Base-by-base conservation (phyloP, 2,888 invertebrate genomes). In the Agrochola lychnidis region DNA sequence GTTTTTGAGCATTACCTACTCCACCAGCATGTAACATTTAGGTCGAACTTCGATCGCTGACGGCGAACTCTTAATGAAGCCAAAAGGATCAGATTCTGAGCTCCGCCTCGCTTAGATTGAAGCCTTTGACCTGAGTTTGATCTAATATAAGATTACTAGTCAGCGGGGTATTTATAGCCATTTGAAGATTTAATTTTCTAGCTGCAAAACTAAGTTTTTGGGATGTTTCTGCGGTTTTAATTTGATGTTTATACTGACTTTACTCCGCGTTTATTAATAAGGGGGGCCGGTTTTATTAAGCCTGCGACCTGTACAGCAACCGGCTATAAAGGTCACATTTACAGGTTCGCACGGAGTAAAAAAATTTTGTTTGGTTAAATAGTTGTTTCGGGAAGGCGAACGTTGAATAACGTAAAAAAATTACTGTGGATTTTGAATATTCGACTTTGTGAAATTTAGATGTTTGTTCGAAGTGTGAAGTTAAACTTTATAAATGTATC, bases 21-120 rank as follows among this genome's bases (percentile, higher is more conserved):
- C 14, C 22, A 71, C 4, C 9, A 56, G 56, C 22, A 22, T n/a
- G 36, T 53, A 45, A 45, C 19, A 69, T 73, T 70, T 45, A 53
- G 69, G 61, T 66, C 71, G 30, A 51, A 51, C 16, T 40, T 57
- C 66, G 59, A 73, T 40, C 63, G 63, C 67, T 68, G 83, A 78
- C 62, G 56, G 70, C 68, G 40, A 83, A 73, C 69, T 62, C 53
- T 79, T 83, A 81, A 70, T 66, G 79, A 79, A 83, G 69, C 57
- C n/a, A 30, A 73, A n/a, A 22, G 84, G 79, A 79, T 83, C 69
- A 59, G 83, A 14, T 61, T 68, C 48, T 48, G 59, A 73, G 69
- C 80, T 45, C 51, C 22, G 19, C 40, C 66, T 25, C 79, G 10
- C 14, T 14, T 30, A n/a, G 42, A 56, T 19, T 22, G 16, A 40